phyloP scores from a whole-genome alignment of 2,888 invertebrate species.

The Dryomyza anilis region DNA sequence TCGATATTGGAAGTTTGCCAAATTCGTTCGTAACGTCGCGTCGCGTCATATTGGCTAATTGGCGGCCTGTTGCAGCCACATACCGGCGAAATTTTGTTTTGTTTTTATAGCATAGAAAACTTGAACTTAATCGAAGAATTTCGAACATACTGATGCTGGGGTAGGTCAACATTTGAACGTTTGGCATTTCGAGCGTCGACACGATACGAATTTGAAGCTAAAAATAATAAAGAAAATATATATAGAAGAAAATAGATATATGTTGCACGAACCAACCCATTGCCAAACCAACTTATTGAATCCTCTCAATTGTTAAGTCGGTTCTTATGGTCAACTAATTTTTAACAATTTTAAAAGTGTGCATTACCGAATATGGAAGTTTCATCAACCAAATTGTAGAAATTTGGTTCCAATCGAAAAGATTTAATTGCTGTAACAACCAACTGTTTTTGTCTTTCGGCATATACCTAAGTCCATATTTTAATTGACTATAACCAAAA shows the following conservation, averaged over 20 bases:
- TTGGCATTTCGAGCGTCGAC: background rate
- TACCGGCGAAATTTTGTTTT: conserved; percentile 20
- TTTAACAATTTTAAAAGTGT: background rate
- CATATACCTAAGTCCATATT: no score
- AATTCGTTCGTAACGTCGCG: conserved; percentile 18
- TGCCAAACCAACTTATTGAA: background rate
- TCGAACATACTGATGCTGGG: conserved; percentile 46
- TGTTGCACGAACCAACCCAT: no score
- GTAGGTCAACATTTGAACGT: conserved; percentile 47
- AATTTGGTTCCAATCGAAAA: no score
- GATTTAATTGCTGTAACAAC: no score
- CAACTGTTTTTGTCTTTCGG: background rate
- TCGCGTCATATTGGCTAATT: conserved; percentile 24
- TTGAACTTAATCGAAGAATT: conserved; percentile 52
- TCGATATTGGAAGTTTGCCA: conserved; percentile 36
- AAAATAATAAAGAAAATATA: background rate
- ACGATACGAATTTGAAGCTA: background rate
- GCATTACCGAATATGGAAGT: no score
- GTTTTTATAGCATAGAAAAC: conserved; percentile 37
- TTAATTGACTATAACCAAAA: no score
- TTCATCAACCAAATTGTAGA: no score
- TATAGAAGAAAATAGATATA: no score
- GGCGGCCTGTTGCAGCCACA: background rate
- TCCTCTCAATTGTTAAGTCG: no score
- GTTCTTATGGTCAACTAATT: background rate